Evolutionary conservation across 2,113 vertebrate genomes (phyloP), one percentile per base, ranked within the genome.

Genomic region (Pyxicephalus adspersus): DNA sequence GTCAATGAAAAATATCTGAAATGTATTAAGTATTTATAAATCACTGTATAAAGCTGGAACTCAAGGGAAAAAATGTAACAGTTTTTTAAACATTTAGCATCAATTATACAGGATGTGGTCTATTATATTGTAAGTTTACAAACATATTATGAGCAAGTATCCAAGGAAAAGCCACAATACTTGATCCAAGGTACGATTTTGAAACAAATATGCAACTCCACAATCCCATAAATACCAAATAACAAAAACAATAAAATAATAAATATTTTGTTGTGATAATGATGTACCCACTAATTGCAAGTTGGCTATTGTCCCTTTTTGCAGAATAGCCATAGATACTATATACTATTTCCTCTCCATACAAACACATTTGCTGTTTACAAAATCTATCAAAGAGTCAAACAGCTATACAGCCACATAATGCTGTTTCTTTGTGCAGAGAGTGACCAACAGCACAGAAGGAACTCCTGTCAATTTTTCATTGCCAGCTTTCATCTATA

Each of bases 11-110:
- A 22, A 38, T 20, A 60, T 38, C 58, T 55, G 38, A 29, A 60
- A 58, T 28, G 55, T 26, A 73, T 73, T 74, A 60, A 54, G 54
- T 1, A 74, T n/a, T 20, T 31, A 74, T 58, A 60, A 58, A 74
- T 73, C 54, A 38, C 23, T 23, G 18, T n/a, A 58, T 28, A 18
- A 57, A 31, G 31, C 3, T 26, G 52, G 13, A 60, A 60, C 15
- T 18, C 11, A 60, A 58, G 22, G 34, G 38, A 55, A 34, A 22
- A 58, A 58, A 74, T 74, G 31, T 25, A 31, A 73, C 9, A 17
- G 38, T 70, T 23, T 17, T 5, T 52, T 26, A 70, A 72, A 57
- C 34, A 28, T 7, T 13, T 20, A 73, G 13, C 25, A n/a, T 4
- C 31, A n/a, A 34, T 73, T 19, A 23, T 60, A 73, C 34, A 73